phyloP scores from a whole-genome alignment of 1,140 invertebrate genomes.

The Cotesia typhae region DNA sequence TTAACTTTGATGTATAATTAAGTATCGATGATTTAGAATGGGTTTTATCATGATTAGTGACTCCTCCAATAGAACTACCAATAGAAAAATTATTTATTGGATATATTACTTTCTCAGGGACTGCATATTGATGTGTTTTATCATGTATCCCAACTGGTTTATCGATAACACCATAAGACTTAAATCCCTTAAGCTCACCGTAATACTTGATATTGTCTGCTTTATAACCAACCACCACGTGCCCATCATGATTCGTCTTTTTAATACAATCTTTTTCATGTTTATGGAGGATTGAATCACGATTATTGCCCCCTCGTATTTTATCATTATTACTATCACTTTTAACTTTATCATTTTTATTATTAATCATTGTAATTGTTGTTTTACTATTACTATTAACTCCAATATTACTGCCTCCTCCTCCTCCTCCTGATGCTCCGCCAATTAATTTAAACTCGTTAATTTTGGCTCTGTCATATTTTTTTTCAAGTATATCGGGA shows the following conservation, averaged over 20 bases:
- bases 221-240: conserved; percentile 52
- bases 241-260: conserved; percentile 24
- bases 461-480: conserved; percentile 46
- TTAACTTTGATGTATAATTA: conserved; percentile 44
- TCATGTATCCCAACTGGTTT: conserved; percentile 53
- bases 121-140: conserved; percentile 50
- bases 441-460: conserved; percentile 49
- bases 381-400: too few relatives aligned
- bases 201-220: conserved; percentile 61
- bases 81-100: not conserved
- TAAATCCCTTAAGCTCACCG: conserved; percentile 60
- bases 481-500: conserved; percentile 34
- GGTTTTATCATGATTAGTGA: conserved; percentile 50
- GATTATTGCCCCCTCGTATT: conserved; percentile 29
- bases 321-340: conserved; percentile 38
- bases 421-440: not conserved
- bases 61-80: too few relatives aligned
- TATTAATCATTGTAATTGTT: conserved; percentile 47
- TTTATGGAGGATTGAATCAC: conserved; percentile 47
- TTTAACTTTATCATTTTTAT: conserved; percentile 51
- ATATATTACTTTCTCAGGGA: conserved; percentile 41
- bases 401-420: conserved; percentile 10
- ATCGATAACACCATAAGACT: conserved; percentile 58
- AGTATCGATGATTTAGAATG: conserved; percentile 47
- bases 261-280: conserved; percentile 19